Conservation (phyloP, 2,888 invertebrate species). For the Xylota segnis region DNA sequence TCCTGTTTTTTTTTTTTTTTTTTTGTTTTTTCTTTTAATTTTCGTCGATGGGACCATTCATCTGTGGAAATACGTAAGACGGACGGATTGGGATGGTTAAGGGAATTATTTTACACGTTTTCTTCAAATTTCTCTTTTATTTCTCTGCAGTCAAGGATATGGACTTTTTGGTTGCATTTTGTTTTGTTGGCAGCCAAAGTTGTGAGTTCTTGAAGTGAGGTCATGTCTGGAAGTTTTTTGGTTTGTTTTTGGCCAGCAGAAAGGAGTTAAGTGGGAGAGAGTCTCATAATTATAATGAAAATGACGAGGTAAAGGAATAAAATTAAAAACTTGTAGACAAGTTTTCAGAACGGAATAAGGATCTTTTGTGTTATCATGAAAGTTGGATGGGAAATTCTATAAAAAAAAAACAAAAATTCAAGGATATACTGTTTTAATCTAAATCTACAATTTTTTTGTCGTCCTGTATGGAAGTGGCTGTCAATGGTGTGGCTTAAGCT, state of each 20-base stretch:
- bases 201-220: conserved; percentile 24
- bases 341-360: conserved; percentile 9
- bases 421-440: no score
- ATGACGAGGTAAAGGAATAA: conserved; percentile 10
- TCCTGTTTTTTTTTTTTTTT: conserved; percentile 1
- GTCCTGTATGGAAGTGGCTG: no score
- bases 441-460: no score
- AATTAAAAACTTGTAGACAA: conserved; percentile 16
- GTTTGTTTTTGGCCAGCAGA: conserved; percentile 2
- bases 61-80: background rate
- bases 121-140: conserved; percentile 54
- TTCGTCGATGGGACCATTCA: conserved; percentile 24
- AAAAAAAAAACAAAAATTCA: no score
- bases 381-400: no score
- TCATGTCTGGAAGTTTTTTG: conserved; percentile 25
- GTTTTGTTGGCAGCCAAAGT: background rate
- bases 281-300: conserved; percentile 7
- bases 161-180: background rate
- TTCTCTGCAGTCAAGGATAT: conserved; percentile 1
- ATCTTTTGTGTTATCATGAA: background rate
- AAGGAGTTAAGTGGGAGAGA: conserved; percentile 8
- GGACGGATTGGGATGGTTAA: conserved; percentile 26
- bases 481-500: no score
- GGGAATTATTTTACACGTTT: conserved; percentile 54
- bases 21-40: background rate